These are phyloP conservation scores for Agonopterix arenella DNA, from an alignment of 2,888 invertebrate genomes.

Conservation along the genomic window DNA sequence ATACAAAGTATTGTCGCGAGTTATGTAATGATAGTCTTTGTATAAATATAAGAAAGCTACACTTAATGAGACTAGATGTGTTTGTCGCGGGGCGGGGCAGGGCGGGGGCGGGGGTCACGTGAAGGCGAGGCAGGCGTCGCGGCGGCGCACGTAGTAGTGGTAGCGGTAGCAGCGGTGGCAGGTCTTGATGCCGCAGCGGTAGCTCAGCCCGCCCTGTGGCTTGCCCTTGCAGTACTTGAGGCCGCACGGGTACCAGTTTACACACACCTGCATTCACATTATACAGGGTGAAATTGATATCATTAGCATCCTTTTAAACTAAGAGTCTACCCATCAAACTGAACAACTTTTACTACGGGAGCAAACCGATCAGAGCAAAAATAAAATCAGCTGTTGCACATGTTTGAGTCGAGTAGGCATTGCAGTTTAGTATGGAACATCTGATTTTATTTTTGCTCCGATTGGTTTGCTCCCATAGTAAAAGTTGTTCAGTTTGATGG, in stretches of 20 bases:
- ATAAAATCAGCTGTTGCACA: too few species aligned
- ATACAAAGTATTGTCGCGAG: conserved; percentile 28
- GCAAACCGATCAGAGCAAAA: too few species aligned
- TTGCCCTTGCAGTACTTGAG: conserved; percentile 95
- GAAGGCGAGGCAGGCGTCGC: conserved; percentile 73
- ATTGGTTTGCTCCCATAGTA: too few species aligned
- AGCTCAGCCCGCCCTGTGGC: conserved; percentile 80
- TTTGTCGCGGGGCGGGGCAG: conserved; percentile 9
- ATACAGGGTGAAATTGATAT: too few species aligned
- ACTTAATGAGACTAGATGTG: conserved; percentile 20
- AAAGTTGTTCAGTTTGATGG: too few species aligned
- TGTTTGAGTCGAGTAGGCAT: too few species aligned
- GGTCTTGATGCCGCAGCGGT: conserved; percentile 97
- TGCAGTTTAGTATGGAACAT: too few species aligned
- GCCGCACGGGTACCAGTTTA: conserved; percentile 98
- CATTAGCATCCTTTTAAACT: too few species aligned
- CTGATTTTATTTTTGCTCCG: too few species aligned
- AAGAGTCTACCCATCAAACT: too few species aligned
- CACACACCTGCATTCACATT: conserved; percentile 73
- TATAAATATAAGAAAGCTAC: conserved; percentile 18
- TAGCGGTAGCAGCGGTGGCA: conserved; percentile 94
- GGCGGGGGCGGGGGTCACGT: conserved; percentile 45
- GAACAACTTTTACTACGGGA: too few species aligned
- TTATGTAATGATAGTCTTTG: conserved; percentile 12
- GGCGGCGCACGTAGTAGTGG: conserved; percentile 89